Base-by-base conservation (phyloP, 2,888 invertebrate genomes). In the Neoaliturus tenellus region DNA sequence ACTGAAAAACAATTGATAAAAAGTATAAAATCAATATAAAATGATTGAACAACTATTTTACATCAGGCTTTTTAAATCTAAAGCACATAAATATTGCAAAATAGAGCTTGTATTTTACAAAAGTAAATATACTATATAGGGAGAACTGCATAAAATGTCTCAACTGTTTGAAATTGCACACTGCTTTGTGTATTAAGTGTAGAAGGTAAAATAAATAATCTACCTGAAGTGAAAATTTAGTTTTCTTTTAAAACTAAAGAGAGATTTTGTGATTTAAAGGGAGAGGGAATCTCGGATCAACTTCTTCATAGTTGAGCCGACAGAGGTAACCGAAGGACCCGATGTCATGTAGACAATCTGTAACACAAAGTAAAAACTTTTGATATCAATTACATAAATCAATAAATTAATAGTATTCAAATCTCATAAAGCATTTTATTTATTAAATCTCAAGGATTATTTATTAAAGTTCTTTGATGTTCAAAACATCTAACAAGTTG, bases 281-380 rank as follows among this genome's bases (percentile, higher is more conserved):
- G 95, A 93, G 87, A 98, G 93, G 23, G 97, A 97, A 90, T 97
- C 98, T 89, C 95, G 95, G 87, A 98, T 94, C 85, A 98, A 93
- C 91, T 97, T 98, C 89, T 97, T 96, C 93, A 98, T 95, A 5
- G 98, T 96, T 89, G 96, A 96, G 73, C 97, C 95, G 88, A 98
- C 96, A 0, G 97, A 96, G 3, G 95, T 93, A 86, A 94, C 94
- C 84, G 95, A 93, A 82, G 96, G 95, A 83, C 96, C 96, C 55
- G 95, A 94, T 85, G 96, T 93, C 85, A 95, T 95, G 90, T 96
- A 97, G 87, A 96, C 90, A 78, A 91, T 90, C 91, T 91, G 89
- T 83, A 90, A 90, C 28, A 85, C 73, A 85, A 87, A 85, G 14
- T 82, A 25, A 25, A n/a, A n/a, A n/a, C n/a, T n/a, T n/a, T n/a